Conservation (phyloP, 2,113 vertebrate species). For the Mixornis gularis region DNA sequence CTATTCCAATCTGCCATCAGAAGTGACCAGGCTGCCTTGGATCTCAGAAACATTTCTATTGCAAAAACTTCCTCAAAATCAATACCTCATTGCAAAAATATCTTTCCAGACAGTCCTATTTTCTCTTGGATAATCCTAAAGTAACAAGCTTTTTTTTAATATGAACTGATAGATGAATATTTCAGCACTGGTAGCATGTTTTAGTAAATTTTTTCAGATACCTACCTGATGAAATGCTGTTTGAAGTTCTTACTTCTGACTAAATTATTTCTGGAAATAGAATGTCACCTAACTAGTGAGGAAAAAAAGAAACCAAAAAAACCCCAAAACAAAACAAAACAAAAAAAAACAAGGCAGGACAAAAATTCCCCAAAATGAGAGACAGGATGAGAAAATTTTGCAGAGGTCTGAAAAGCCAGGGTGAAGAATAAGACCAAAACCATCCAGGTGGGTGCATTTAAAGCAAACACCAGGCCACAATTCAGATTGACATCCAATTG, state of each 20-base stretch:
- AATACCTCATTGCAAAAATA: slow-evolving; percentile 5
- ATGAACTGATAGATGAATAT: neutral
- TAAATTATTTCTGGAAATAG: neutral
- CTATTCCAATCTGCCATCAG: neutral
- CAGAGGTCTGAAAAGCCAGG: neutral
- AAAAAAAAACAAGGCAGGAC: neutral
- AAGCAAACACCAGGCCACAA: neutral
- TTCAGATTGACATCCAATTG: neutral
- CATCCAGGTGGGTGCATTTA: neutral
- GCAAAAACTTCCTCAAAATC: slow-evolving; percentile 28
- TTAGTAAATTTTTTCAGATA: neutral
- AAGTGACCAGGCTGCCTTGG: neutral
- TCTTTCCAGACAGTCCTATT: neutral
- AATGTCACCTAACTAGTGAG: neutral
- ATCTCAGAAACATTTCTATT: neutral
- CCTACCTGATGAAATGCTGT: neutral
- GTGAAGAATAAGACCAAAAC: neutral
- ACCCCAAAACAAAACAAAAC: too few relatives aligned
- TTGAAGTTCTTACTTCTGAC: neutral
- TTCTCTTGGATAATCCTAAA: neutral
- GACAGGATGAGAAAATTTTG: neutral
- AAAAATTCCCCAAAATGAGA: neutral
- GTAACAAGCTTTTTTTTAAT: neutral
- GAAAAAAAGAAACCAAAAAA: neutral
- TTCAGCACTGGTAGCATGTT: neutral